Evolutionary conservation across 2,888 invertebrate genomes (phyloP), one percentile per base, ranked within the genome.

Genomic region (Diaphora mendica): DNA sequence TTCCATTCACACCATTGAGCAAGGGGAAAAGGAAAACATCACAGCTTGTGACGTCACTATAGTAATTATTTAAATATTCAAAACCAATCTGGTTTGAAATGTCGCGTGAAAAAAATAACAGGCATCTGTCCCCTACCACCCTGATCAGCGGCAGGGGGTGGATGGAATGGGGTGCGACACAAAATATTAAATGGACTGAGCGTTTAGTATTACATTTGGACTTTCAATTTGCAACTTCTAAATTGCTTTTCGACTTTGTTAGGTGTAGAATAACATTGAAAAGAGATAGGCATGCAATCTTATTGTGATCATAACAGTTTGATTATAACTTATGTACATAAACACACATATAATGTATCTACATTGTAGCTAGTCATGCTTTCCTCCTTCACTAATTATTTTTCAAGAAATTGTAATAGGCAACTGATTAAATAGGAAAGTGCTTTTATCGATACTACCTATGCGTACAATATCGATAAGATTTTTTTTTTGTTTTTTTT

Each of bases 81-180:
- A 78, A 39, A 78, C 71, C 80, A 80, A 74, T 85, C 77, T 79
- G 68, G 77, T 70, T 77, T 79, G 26, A 76, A 81, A 79, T n/a
- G 84, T 81, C 75, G 78, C 82, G 85, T 84, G 76, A 80, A 83
- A 82, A n/a, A 82, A 82, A 82, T 82, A 82, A 79, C 77, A 75
- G 83, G 76, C 82, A 85, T 85, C 84, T 85, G 84, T 85, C 82
- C 85, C 79, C 83, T 59, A 77, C 69, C 80, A 69, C 82, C 85
- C 83, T 80, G 77, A 75, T 80, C 84, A 79, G 74, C 71, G 64
- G 44, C 26, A 35, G 66, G 65, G 76, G 39, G 79, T 68, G 76
- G 77, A 33, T 67, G 65, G 35, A 48, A 72, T 64, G 67, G 72
- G 70, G 72, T 70, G 70, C 62, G 78, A 72, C 77, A 79, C 75